Evolutionary conservation across 2,797 vertebrate genomes (phyloP).

Genomic region (Silurus lanzhouensis): DNA sequence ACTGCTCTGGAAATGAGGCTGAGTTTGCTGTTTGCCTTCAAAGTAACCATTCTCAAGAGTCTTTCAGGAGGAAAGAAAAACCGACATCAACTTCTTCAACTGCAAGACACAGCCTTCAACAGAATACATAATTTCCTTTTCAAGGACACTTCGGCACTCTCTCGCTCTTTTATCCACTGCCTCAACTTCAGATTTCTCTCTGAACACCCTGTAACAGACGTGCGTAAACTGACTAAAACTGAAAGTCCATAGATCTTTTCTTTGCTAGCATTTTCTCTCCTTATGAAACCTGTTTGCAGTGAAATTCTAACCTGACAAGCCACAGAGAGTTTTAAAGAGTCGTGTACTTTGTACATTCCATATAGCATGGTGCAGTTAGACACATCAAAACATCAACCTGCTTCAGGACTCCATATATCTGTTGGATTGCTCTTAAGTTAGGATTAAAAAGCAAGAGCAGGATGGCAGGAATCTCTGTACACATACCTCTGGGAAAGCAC

Average conservation of each 20-base stretch:
- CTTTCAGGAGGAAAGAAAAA: constrained; percentile 27
- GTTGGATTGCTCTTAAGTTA: constrained; percentile 24
- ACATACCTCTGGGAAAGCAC: constrained; percentile 30
- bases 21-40: constrained; percentile 22
- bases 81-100: constrained; percentile 30
- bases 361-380: constrained; percentile 25
- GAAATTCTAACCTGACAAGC: constrained; percentile 44
- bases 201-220: constrained; percentile 33
- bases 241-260: constrained; percentile 28
- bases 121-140: constrained; percentile 33
- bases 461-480: constrained; percentile 3
- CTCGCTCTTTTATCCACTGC: constrained; percentile 33
- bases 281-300: constrained; percentile 49
- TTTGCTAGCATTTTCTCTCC: constrained; percentile 13
- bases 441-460: constrained; percentile 18
- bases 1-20: not conserved
- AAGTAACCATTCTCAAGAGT: constrained; percentile 26
- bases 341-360: constrained; percentile 37
- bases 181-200: constrained; percentile 40
- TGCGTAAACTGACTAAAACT: constrained; percentile 13
- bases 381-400: constrained; percentile 43
- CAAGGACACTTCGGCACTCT: constrained; percentile 39
- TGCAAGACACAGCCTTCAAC: constrained; percentile 25
- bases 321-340: constrained; percentile 47
- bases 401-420: constrained; percentile 17